Conservation (phyloP, 2,113 vertebrate species). For the Sylvia atricapilla region DNA sequence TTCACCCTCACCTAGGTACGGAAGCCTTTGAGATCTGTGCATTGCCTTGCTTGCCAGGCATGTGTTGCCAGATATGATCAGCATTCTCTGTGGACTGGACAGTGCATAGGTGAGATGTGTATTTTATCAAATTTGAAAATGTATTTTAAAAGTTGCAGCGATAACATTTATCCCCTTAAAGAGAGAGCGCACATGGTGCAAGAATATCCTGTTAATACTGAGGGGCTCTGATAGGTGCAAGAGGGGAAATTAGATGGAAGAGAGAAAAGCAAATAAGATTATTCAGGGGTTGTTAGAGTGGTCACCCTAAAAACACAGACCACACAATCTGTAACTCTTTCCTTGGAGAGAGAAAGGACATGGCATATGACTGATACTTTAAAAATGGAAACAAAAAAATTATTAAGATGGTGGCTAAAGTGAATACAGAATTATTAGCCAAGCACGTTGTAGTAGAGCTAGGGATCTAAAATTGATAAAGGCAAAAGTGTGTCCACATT, state of each 20-base stretch:
- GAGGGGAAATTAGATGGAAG: not conserved
- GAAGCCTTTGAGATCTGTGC: constrained; percentile 86
- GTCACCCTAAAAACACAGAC: not conserved
- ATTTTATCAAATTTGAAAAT: not conserved
- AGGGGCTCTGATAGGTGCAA: not conserved
- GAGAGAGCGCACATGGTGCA: not conserved
- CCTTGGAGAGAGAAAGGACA: not conserved
- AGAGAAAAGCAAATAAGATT: not conserved
- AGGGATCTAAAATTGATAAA: not conserved
- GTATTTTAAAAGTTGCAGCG: not conserved
- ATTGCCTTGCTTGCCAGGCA: constrained; percentile 84
- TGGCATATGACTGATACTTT: not conserved
- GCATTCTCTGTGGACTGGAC: constrained; percentile 90
- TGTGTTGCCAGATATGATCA: constrained; percentile 93
- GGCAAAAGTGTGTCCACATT: not conserved
- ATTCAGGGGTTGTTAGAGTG: not conserved
- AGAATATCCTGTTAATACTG: not conserved
- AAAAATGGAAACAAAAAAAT: not conserved
- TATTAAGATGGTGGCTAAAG: not conserved
- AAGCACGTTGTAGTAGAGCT: not conserved
- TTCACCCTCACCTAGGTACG: constrained; percentile 75
- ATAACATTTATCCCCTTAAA: not conserved
- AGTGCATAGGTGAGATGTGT: constrained; percentile 81
- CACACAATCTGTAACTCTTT: not conserved
- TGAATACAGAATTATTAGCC: not conserved